A percentile compares a stretch with the other conserved stretches of the same genome.
phyloP scores from a whole-genome alignment of 2,888 invertebrate genomes.

The Cataglyphis cursor region DNA sequence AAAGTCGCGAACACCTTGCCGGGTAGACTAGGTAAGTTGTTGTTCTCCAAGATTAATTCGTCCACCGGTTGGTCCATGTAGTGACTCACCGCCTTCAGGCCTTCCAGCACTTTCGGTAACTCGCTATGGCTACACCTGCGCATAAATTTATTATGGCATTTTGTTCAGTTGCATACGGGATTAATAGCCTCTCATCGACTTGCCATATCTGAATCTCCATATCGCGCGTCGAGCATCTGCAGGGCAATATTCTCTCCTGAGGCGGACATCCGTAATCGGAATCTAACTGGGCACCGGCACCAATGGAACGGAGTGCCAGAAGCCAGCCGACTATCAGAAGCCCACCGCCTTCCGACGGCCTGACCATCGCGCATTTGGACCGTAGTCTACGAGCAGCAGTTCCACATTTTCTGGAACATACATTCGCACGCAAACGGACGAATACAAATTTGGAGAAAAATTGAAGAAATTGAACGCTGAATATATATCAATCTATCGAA shows the following conservation, averaged over 20 bases:
- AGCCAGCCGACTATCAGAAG: constrained; percentile 74
- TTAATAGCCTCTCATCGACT: constrained; percentile 62
- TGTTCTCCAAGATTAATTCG: constrained; percentile 95
- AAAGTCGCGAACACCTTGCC: constrained; percentile 93
- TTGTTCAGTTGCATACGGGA: background rate
- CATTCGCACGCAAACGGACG: background rate
- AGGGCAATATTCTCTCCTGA: constrained; percentile 93
- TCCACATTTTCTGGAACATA: constrained; percentile 76
- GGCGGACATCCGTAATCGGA: constrained; percentile 90
- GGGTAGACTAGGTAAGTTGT: constrained; percentile 94
- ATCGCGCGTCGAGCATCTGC: constrained; percentile 92
- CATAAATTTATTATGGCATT: constrained; percentile 72
- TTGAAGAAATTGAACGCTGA: background rate
- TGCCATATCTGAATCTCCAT: constrained; percentile 96
- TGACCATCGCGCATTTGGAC: constrained; percentile 84
- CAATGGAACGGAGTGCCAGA: constrained; percentile 66
- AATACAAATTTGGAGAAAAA: background rate
- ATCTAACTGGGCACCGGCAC: constrained; percentile 75
- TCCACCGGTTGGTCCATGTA: constrained; percentile 92
- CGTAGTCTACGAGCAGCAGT: constrained; percentile 72
- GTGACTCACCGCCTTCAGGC: constrained; percentile 91
- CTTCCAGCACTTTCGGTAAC: constrained; percentile 92
- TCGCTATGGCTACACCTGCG: constrained; percentile 97
- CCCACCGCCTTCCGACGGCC: constrained; percentile 82
- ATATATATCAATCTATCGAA: background rate